A percentile compares a stretch with the other conserved stretches of the same genome.
phyloP scores from a whole-genome alignment of 1,140 invertebrate genomes.

The Drosophila micromelanica region DNA sequence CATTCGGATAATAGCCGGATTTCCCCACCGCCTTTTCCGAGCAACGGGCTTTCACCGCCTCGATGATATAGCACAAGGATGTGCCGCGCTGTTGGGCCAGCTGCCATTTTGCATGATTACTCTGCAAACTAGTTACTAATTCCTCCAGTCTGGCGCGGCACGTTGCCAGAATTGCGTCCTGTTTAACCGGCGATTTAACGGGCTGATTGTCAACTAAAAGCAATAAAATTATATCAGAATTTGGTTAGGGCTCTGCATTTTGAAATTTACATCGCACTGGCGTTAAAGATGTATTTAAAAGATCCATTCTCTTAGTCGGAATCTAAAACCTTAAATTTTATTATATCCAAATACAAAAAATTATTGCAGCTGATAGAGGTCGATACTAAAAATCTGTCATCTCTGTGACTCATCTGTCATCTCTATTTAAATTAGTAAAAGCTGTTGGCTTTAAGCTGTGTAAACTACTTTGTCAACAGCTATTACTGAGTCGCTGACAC shows the following conservation, averaged over 20 bases:
- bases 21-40: constrained; percentile 42
- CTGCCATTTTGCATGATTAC: constrained; percentile 74
- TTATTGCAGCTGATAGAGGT: background rate
- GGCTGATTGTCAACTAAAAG: constrained; percentile 48
- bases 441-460: too few relatives aligned
- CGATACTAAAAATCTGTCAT: background rate
- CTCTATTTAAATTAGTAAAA: background rate
- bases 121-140: constrained; percentile 53
- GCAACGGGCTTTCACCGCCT: constrained; percentile 65
- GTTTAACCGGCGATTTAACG: constrained; percentile 35
- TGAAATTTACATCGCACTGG: constrained; percentile 69
- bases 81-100: constrained; percentile 72
- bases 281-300: constrained; percentile 52
- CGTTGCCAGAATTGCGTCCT: constrained; percentile 44
- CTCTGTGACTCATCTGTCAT: background rate
- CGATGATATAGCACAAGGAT: constrained; percentile 68
- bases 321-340: background rate
- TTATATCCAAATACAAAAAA: background rate
- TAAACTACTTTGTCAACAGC: too few relatives aligned
- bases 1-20: constrained; percentile 49
- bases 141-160: constrained; percentile 54
- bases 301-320: background rate
- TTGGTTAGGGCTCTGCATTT: background rate
- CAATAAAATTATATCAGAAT: too few relatives aligned
- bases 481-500: too few relatives aligned